Evolutionary conservation across 1,140 invertebrate genomes (phyloP).

Genomic region (Drosophila gunungcola): DNA sequence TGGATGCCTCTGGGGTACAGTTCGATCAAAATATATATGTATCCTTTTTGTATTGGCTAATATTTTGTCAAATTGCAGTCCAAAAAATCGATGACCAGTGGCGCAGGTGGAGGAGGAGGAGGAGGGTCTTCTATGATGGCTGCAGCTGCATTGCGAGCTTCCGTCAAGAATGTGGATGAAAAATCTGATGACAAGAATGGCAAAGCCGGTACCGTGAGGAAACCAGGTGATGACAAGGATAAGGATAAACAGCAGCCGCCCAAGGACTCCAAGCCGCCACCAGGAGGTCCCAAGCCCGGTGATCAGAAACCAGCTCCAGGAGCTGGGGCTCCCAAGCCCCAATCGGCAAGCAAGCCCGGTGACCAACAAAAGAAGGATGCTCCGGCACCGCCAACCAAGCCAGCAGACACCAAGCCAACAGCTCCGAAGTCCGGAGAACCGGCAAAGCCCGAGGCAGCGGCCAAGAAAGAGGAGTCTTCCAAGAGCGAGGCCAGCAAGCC

Average conservation of each 20-base stretch:
- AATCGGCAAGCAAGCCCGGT: slow-evolving; percentile 42
- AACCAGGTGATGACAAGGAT: slow-evolving; percentile 29
- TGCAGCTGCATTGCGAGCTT: slow-evolving; percentile 59
- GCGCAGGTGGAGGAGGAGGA: slow-evolving; percentile 12
- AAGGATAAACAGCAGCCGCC: slow-evolving; percentile 22
- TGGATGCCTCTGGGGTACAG: slow-evolving; percentile 50
- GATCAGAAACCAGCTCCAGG: slow-evolving; percentile 51
- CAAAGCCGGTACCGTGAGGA: slow-evolving; percentile 32
- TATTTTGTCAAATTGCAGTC: slow-evolving; percentile 30
- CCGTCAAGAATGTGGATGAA: slow-evolving; percentile 70
- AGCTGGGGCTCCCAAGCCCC: slow-evolving; percentile 50
- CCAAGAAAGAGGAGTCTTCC: slow-evolving; percentile 71
- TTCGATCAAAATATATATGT: neutral
- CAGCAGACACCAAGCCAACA: slow-evolving; percentile 68
- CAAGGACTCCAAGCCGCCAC: slow-evolving; percentile 29
- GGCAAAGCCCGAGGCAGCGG: slow-evolving; percentile 70
- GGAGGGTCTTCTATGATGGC: slow-evolving; percentile 49
- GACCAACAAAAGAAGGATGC: slow-evolving; percentile 63
- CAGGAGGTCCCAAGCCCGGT: slow-evolving; percentile 34
- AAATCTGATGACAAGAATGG: slow-evolving; percentile 15
- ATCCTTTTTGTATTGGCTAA: neutral
- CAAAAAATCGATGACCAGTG: slow-evolving; percentile 25
- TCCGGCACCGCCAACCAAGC: slow-evolving; percentile 75
- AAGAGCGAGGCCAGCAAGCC: slow-evolving; percentile 68
- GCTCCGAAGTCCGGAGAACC: slow-evolving; percentile 68